Evolutionary conservation across 2,888 invertebrate genomes (phyloP), one percentile per base, ranked within the genome.

Genomic region (Hyles lineata): DNA sequence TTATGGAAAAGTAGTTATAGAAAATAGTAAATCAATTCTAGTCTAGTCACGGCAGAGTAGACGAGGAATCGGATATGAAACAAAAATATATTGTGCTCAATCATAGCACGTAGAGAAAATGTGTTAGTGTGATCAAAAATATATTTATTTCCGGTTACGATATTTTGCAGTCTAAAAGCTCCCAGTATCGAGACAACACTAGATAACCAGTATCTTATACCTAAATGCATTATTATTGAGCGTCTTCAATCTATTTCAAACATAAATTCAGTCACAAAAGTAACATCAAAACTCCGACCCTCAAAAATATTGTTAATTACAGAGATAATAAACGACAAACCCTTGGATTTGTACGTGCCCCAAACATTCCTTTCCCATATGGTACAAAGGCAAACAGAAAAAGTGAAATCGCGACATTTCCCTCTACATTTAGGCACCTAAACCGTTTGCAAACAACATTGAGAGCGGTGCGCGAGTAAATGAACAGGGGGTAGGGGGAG

Each of bases 331-430:
- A 21, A 9, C 61, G 23, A 60, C 19, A 52, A 35, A 35, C 23
- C 21, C 58, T 58, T 62, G 60, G 59, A 73, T 29, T 61, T 32
- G 50, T 73, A 52, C n/a, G 32, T 70, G 17, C 52, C 23, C 19
- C 70, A 50, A 50, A 61, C 21, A 72, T 55, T 71, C 62, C 62
- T 35, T 23, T 72, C 52, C 32, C 70, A 23, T 63, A 52, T 58
- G 67, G 62, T 59, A 74, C 74, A 72, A 79, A 76, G 75, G 81
- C 82, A 82, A 86, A 87, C 85, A 88, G 83, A 89, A 92, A 90
- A 92, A 93, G 92, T 91, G 91, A 91, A 92, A 92, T 86, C 90
- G 90, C 90, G 93, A 93, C 93, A 93, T 93, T 92, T 91, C 90
- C 90, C 86, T 88, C 85, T 89, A 91, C 92, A 93, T 92, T 92